Evolutionary conservation across 2,888 invertebrate genomes (phyloP), one percentile per base, ranked within the genome.

Genomic region (Eugnorisma glareosa): DNA sequence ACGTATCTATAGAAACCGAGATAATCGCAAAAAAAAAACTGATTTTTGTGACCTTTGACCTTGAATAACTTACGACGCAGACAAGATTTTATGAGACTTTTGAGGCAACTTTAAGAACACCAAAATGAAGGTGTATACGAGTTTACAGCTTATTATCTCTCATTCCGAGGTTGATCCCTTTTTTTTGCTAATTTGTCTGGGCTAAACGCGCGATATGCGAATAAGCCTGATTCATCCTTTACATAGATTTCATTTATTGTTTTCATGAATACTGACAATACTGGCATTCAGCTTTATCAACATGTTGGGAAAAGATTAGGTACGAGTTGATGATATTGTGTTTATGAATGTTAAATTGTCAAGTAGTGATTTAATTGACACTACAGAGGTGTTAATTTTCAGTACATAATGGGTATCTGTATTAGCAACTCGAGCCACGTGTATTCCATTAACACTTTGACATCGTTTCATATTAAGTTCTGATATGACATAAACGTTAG

Each of bases 351-450:
- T n/a, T 28, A 31, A 35, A 35, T 61, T 61, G n/a, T 63, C 63
- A 21, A 48, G 35, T 8, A 64, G 64, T 2, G 13, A 66, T 61
- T 71, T 59, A 28, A 18, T 18, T 73, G 24, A 57, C 7, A 59
- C 21, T 35, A 24, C 2, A n/a, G 51, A 54, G 21, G 51, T 64
- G 51, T 63, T 76, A 45, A 75, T 68, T 35, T 48, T 5, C 37
- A 48, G 6, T 68, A n/a, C n/a, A n/a, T n/a, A 48, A 40, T 51
- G 8, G 11, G 24, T 35, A 28, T 37, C 10, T 24, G 18, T 21
- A 61, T 61, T 75, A 75, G n/a, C 40, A 35, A 43, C 31, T 63
- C 51, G 18, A n/a, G 51, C 28, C 61, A 37, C 51, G 35, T 77
- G 76, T 69, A 43, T 54, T 37, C 15, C 43, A 70, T 76, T 70